phyloP scores from a whole-genome alignment of 2,797 vertebrate genomes.

The Toxotes lorentzi region DNA sequence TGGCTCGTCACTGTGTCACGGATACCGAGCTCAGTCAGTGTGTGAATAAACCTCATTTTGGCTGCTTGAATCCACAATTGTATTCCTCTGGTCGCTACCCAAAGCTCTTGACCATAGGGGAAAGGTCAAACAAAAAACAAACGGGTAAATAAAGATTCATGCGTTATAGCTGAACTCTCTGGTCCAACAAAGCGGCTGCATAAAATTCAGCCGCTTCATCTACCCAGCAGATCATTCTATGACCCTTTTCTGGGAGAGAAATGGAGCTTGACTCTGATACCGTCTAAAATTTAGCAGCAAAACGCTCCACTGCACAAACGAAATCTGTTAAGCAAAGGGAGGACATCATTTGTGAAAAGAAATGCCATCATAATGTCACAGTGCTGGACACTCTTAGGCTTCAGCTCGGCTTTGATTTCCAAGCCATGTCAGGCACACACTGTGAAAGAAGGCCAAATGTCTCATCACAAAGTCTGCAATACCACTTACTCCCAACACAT shows the following conservation, averaged over 20 bases:
- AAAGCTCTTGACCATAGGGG: conserved; percentile 17
- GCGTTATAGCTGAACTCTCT: neutral
- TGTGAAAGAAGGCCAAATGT: conserved; percentile 25
- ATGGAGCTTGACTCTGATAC: conserved; percentile 8
- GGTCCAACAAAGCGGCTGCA: neutral
- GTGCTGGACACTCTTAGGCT: conserved; percentile 37
- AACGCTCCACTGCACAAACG: conserved; percentile 9
- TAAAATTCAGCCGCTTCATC: conserved; percentile 10
- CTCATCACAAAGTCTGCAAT: conserved; percentile 19
- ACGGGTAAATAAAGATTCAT: conserved; percentile 23
- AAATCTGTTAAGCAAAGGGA: conserved; percentile 44
- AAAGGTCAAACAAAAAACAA: conserved; percentile 27
- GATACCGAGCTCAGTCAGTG: conserved; percentile 25
- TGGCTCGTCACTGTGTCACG: conserved; percentile 30
- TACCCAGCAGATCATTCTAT: conserved; percentile 2
- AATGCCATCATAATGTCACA: conserved; percentile 51
- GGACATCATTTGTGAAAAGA: conserved; percentile 42
- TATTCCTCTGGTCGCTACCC: conserved; percentile 16
- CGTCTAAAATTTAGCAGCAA: conserved; percentile 20
- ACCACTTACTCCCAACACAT: neutral
- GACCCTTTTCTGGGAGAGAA: conserved; percentile 32
- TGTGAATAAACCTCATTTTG: conserved; percentile 46
- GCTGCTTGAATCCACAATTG: conserved; percentile 21
- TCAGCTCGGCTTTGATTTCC: conserved; percentile 42
- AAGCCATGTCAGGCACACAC: conserved; percentile 8